These are phyloP conservation scores for Apocheima hispidaria DNA, from an alignment of 2,888 invertebrate genomes.

Conservation along the genomic window DNA sequence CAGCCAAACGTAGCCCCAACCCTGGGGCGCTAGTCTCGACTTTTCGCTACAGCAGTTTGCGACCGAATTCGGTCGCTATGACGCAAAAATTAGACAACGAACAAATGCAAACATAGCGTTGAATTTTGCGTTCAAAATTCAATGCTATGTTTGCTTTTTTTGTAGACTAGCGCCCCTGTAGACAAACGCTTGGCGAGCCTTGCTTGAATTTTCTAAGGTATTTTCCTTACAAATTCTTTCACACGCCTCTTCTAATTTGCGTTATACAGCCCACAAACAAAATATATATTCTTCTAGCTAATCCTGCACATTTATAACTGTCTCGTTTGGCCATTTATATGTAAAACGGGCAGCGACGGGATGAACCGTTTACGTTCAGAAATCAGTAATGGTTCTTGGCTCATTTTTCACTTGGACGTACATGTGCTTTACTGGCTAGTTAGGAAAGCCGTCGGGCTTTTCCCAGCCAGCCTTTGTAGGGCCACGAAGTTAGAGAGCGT, in stretches of 20 bases:
- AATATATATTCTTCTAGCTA: conserved; percentile 31
- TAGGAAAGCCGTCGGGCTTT: too few species aligned
- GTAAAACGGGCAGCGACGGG: conserved; percentile 34
- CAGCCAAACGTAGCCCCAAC: too few species aligned
- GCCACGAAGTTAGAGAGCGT: background rate
- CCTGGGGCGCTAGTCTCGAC: too few species aligned
- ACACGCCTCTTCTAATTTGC: conserved; percentile 13
- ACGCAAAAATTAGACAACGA: too few species aligned
- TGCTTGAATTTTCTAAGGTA: background rate
- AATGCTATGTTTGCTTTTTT: too few species aligned
- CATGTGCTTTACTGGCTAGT: conserved; percentile 11
- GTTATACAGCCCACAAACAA: conserved; percentile 11
- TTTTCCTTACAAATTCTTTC: background rate
- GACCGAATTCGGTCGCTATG: too few species aligned
- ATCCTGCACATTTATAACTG: conserved; percentile 31
- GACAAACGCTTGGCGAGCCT: background rate
- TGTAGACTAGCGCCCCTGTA: background rate
- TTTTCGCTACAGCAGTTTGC: too few species aligned
- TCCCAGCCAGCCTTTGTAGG: too few species aligned
- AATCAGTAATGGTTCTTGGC: conserved; percentile 37
- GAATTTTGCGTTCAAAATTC: too few species aligned
- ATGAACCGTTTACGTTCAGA: conserved; percentile 32
- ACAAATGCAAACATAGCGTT: too few species aligned
- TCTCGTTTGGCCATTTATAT: conserved; percentile 43
- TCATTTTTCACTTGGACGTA: conserved; percentile 41